phyloP scores from a whole-genome alignment of 2,888 invertebrate species.

The Meganola albula region DNA sequence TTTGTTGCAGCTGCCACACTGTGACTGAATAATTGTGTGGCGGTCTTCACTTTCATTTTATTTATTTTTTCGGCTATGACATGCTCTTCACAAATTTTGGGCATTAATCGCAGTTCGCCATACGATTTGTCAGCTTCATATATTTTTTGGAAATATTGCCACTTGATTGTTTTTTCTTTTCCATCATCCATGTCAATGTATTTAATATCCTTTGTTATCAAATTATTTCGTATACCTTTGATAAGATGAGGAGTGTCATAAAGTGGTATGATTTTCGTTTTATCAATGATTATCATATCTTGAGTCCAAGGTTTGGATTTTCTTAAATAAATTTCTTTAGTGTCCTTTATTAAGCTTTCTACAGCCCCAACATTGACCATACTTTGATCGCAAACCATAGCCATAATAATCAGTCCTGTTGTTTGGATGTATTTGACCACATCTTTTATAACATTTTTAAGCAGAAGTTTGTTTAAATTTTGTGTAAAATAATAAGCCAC shows the following conservation, averaged over 20 bases:
- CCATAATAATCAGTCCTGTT: conserved; percentile 15
- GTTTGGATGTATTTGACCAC: conserved; percentile 14
- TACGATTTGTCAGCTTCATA: conserved; percentile 20
- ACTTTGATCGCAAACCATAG: conserved; percentile 28
- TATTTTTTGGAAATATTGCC: conserved; percentile 14
- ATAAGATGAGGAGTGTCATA: conserved; percentile 7
- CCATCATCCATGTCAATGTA: conserved; percentile 3
- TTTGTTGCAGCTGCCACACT: conserved; percentile 24
- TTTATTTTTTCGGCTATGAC: conserved; percentile 23
- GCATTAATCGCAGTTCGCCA: conserved; percentile 17
- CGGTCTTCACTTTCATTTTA: conserved; percentile 26
- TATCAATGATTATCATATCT: conserved; percentile 13
- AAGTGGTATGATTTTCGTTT: conserved; percentile 14
- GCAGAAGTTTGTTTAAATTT: conserved; percentile 13
- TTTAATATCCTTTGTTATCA: conserved; percentile 5
- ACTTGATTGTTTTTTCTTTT: conserved; percentile 3
- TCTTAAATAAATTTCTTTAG: conserved; percentile 11
- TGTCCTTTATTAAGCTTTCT: conserved; percentile 17
- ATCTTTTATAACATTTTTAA: conserved; percentile 18
- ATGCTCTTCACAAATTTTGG: conserved; percentile 28
- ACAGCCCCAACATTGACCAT: conserved; percentile 26
- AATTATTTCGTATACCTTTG: conserved; percentile 7
- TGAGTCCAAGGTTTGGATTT: conserved; percentile 15
- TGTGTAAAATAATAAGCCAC: conserved; percentile 25
- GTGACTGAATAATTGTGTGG: conserved; percentile 30